Percentiles rank a stretch among this genome's conserved stretches.
phyloP scores from a whole-genome alignment of 2,888 invertebrate genomes.

The Disparrhopalites patrizii region DNA sequence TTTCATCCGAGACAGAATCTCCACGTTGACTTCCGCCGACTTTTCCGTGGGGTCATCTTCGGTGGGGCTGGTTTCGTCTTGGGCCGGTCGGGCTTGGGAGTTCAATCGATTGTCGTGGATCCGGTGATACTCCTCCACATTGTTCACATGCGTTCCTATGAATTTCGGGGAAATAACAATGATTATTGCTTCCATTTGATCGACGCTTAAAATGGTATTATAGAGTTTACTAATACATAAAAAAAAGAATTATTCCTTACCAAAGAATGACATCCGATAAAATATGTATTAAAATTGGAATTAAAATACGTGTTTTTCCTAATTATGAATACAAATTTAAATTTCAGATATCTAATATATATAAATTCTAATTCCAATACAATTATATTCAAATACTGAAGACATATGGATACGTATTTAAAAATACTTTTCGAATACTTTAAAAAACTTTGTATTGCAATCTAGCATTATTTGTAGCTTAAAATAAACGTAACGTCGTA shows the following conservation, averaged over 20 bases:
- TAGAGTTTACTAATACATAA: background rate
- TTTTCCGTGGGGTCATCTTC: background rate
- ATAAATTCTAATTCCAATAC: no score
- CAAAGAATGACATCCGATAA: no score
- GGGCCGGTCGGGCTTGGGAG: background rate
- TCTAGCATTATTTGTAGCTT: no score
- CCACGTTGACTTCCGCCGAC: background rate
- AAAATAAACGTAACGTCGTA: no score
- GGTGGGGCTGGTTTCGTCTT: background rate
- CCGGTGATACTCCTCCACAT: background rate
- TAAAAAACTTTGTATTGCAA: no score
- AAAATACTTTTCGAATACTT: background rate
- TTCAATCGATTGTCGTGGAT: background rate
- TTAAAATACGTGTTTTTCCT: no score
- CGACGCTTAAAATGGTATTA: background rate
- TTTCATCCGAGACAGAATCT: constrained; percentile 1
- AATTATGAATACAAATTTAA: no score
- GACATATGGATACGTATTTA: background rate
- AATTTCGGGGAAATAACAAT: no score
- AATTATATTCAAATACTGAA: background rate
- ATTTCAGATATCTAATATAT: no score
- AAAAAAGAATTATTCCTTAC: no score
- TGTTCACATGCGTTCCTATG: constrained; percentile 11
- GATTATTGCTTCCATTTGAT: no score
- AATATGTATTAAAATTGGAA: no score